Evolutionary conservation across 2,888 invertebrate genomes (phyloP), one percentile per base, ranked within the genome.

Genomic region (Microchrysa polita): DNA sequence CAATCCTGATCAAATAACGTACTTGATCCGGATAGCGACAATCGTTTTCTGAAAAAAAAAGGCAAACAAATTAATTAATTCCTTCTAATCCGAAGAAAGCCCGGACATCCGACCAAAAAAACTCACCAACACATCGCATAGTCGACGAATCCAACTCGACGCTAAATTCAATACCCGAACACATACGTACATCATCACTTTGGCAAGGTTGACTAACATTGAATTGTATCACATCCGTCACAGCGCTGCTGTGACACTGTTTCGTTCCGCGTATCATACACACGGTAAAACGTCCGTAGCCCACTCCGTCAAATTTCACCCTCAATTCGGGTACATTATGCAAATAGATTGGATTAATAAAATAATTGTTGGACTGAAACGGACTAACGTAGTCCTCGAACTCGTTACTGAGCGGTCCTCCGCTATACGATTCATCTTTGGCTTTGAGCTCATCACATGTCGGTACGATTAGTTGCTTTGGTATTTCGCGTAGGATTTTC

Each of bases 21-120:
- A 91, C 88, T 85, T 92, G 89, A 79, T 90, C 87, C 34, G 91
- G 90, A 78, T 87, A 86, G 73, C 89, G 87, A 79, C 92, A 92
- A 74, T 90, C 89, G 61, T 87, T 86, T 84, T 91, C 92, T 91
- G 86, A 77, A 75, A 55, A 18, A 55, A 40, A 59, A 42, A 59
- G 71, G 27, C n/a, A n/a, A 34, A 63, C 23, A 10, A 52, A 59
- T 65, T 44, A 20, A 10, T 1, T 14, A 2, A 65, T 44, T 34
- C n/a, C 4, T 23, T n/a, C n/a, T n/a, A n/a, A n/a, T n/a, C n/a
- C n/a, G n/a, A n/a, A n/a, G n/a, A 1, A 61, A 14, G 1, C 61
- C 61, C n/a, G 10, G 2, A 23, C 5, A n/a, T 23, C 2, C 61
- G n/a, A 12, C 44, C 18, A n/a, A n/a, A n/a, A n/a, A 53, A 40